Percentiles rank a stretch among this genome's conserved stretches.
phyloP scores from a whole-genome alignment of 2,888 invertebrate genomes.

The Melipona bicolor region DNA sequence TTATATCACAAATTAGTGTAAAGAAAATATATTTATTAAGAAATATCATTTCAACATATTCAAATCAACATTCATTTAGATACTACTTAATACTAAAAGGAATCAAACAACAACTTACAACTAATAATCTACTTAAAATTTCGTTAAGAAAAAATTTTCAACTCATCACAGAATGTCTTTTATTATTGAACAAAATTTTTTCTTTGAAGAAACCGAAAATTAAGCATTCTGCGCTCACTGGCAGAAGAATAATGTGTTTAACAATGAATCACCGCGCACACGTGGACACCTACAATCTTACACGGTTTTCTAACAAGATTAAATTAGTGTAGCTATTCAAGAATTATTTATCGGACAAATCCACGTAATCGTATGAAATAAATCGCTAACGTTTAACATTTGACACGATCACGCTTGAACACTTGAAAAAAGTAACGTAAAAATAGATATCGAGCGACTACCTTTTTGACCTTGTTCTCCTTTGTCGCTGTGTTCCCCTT shows the following conservation, averaged over 20 bases:
- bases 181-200: neutral
- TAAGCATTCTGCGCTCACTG: neutral
- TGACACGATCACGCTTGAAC: neutral
- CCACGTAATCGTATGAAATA: conserved; percentile 37
- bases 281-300: conserved; percentile 15
- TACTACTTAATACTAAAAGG: neutral
- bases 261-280: conserved; percentile 28
- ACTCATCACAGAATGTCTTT: neutral
- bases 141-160: neutral
- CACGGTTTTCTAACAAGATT: conserved; percentile 48
- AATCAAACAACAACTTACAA: neutral
- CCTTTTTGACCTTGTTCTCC: conserved; percentile 62
- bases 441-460: conserved; percentile 22
- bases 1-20: neutral
- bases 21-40: neutral
- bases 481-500: conserved; percentile 66
- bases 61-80: neutral
- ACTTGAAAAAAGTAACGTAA: neutral
- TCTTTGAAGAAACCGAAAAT: neutral
- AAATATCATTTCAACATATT: neutral
- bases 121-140: too few relatives aligned
- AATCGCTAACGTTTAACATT: conserved; percentile 24
- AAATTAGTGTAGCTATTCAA: conserved; percentile 47
- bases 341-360: conserved; percentile 45
- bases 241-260: conserved; percentile 20